A percentile compares a stretch with the other conserved stretches of the same genome.
Evolutionary conservation across 2,888 invertebrate genomes (phyloP).

Genomic region (Noctua comes): DNA sequence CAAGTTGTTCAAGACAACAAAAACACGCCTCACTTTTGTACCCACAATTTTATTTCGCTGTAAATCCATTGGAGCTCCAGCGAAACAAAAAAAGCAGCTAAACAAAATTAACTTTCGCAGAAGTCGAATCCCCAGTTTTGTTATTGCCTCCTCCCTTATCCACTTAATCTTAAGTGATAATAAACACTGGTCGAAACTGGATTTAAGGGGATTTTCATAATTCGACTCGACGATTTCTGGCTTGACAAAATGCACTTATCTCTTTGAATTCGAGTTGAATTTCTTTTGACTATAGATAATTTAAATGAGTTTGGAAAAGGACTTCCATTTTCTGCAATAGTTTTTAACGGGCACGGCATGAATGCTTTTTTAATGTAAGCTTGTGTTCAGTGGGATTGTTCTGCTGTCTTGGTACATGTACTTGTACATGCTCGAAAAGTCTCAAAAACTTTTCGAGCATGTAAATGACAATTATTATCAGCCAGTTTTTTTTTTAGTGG

Average conservation of each 20-base stretch:
- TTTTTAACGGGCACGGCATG: not conserved
- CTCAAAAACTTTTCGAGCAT: not conserved
- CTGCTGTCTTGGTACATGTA: too few relatives aligned
- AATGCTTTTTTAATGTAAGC: not conserved
- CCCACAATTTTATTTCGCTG: conserved; percentile 13
- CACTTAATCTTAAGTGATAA: conserved; percentile 56
- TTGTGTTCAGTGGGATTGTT: not conserved
- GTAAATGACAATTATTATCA: not conserved
- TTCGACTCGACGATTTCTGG: conserved; percentile 34
- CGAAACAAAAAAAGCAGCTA: conserved; percentile 9
- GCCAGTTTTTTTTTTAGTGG: not conserved
- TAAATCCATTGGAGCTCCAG: conserved; percentile 9
- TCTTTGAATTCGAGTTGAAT: conserved; percentile 16
- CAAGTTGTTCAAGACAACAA: not conserved
- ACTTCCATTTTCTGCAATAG: conserved; percentile 1
- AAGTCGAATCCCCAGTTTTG: conserved; percentile 38
- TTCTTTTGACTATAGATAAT: conserved; percentile 4
- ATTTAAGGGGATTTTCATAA: conserved; percentile 54
- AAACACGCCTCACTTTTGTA: not conserved
- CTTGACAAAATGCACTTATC: conserved; percentile 43
- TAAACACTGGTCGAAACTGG: conserved; percentile 56
- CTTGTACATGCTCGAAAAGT: too few relatives aligned
- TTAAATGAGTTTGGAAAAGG: conserved; percentile 30
- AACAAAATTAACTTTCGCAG: conserved; percentile 31
- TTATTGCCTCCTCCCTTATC: conserved; percentile 35